These are phyloP conservation scores for Papilio protenor DNA, from an alignment of 2,888 invertebrate species.

Conservation along the genomic window DNA sequence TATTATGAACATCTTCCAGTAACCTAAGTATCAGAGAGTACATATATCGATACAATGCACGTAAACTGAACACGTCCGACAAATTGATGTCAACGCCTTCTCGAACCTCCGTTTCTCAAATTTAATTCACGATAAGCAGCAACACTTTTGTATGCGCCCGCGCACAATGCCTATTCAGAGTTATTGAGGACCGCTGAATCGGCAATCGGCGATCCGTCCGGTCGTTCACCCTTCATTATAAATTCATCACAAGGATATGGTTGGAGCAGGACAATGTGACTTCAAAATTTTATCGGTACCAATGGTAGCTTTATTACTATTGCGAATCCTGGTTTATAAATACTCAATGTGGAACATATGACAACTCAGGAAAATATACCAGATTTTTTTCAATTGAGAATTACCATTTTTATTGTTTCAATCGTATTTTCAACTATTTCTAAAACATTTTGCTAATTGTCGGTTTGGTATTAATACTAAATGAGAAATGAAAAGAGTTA, in stretches of 20 bases:
- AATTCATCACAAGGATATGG: constrained; percentile 59
- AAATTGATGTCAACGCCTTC: constrained; percentile 72
- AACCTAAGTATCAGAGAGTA: constrained; percentile 3
- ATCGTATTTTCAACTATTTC: neutral
- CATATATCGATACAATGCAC: constrained; percentile 40
- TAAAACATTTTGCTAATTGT: neutral
- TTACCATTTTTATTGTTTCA: neutral
- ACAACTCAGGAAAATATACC: neutral
- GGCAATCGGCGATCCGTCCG: constrained; percentile 66
- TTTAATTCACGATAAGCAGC: constrained; percentile 68
- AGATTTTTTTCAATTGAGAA: neutral
- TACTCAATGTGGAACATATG: neutral
- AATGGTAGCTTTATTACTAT: neutral
- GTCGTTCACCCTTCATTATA: constrained; percentile 70
- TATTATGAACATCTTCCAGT: neutral
- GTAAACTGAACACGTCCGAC: constrained; percentile 51
- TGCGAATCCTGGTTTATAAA: neutral
- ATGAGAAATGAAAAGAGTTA: neutral
- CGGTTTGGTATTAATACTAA: neutral
- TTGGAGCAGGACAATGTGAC: constrained; percentile 55
- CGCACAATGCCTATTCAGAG: constrained; percentile 77
- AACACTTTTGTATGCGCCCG: constrained; percentile 73
- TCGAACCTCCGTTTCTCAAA: constrained; percentile 67
- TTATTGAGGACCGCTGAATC: constrained; percentile 72
- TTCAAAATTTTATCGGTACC: constrained; percentile 48